Evolutionary conservation across 2,113 vertebrate species (phyloP), one percentile per base, ranked within the genome.

Genomic region (Campylomormyrus numenius): DNA sequence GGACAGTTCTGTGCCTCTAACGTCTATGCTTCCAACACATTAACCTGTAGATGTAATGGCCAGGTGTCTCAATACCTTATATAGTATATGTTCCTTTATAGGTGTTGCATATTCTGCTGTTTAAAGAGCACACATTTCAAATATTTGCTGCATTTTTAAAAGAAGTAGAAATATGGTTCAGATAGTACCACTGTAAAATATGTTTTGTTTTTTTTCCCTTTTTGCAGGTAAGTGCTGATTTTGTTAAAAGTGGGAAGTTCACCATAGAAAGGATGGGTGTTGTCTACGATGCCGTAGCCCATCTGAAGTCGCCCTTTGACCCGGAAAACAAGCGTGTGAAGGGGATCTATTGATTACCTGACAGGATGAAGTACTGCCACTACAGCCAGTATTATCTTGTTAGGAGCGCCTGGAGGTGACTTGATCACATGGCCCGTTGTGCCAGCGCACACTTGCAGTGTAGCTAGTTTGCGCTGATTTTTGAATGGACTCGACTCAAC

Each of bases 291-390:
- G 98, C 98, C 90, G 95, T 5, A 39, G 97, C 96, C 46, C 97
- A 99, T 94, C 94, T 97, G 91, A 98, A 96, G 85, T 96, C 98
- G 1, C 98, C 96, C 0, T 99, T 99, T 0, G 98, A 99, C 91
- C 97, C 98, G 0, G 95, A 97, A 92, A 99, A 98, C 95, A 98
- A 97, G 93, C 94, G 98, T 0, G 94, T 99, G 89, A 99, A 96
- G 89, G 98, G 98, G 1, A 94, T 98, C 90, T 99, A 99, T 89
- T 95, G 94, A 97, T 83, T 85, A 17, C 35, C 31, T 4, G 21
- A 42, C 83, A 19, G 86, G 46, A 66, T 62, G 39, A 89, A 52
- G 27, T 85, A 10, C 15, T 52, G 48, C 50, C 77, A 53, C 31
- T 39, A 42, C n/a, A 21, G 58, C 87, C 50, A 31, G 13, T 9